Base-by-base conservation (phyloP, 1,140 invertebrate genomes). In the Phocides pigmalion region DNA sequence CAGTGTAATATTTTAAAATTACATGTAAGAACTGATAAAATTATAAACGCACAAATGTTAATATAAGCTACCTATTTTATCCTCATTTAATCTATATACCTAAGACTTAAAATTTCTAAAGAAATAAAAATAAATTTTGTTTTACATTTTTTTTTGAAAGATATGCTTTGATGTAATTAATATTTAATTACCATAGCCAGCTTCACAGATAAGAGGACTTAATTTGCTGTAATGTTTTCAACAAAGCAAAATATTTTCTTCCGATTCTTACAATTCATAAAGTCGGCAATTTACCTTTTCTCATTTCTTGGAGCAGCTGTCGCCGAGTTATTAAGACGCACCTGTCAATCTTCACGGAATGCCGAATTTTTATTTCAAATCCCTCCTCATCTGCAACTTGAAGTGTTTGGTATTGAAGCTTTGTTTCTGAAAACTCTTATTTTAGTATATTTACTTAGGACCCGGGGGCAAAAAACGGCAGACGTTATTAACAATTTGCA, bases 251-350 rank as follows among this genome's bases (percentile, higher is more conserved):
- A 75, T 70, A 71, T 72, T 76, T 84, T 71, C 62, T 62, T 62
- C 53, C 46, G 61, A 76, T 64, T 66, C 69, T 70, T 76, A 67
- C 74, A 81, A 82, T 88, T 89, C 82, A 86, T 82, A 88, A 89
- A 85, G 79, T 82, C 68, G 68, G 76, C 78, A 87, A 88, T 89
- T 88, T 83, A 89, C 85, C 84, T 89, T 90, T 87, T 86, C 82
- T 84, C 81, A 87, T 89, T 91, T 84, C 72, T 65, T 64, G 67
- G 53, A 74, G 72, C 89, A 89, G 83, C 84, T 88, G 87, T 81
- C 81, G 79, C 79, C 72, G 68, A 76, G 77, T 91, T 91, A 91
- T 89, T 91, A 91, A 89, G 87, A 87, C 87, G 86, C 89, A 91
- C 89, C 89, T 91, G 89, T 91, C 89, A 91, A 89, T 91, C 89